Conservation (phyloP, 2,113 vertebrate species). For the Cygnus buccinator region DNA sequence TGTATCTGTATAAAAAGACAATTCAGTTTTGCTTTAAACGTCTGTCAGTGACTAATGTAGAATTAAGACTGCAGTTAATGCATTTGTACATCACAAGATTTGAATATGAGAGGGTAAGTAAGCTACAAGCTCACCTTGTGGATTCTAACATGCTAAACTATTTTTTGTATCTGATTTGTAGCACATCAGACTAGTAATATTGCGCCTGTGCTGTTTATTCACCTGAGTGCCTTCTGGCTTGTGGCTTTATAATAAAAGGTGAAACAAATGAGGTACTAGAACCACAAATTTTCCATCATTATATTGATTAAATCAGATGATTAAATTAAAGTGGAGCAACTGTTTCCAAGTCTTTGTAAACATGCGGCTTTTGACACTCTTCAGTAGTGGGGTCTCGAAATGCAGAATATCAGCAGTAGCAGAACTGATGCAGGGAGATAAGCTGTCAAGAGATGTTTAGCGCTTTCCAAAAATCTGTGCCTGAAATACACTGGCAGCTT, state of each 20-base stretch:
- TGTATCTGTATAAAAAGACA: background rate
- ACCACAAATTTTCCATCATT: background rate
- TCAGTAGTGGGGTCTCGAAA: background rate
- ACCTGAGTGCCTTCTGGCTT: background rate
- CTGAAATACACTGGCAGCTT: background rate
- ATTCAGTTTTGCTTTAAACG: background rate
- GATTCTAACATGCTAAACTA: background rate
- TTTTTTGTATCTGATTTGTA: rapidly evolving
- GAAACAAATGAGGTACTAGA: background rate
- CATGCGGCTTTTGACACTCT: background rate
- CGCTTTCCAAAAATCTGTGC: background rate
- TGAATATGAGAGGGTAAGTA: background rate
- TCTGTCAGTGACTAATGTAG: background rate
- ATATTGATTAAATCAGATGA: background rate
- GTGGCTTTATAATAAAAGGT: background rate
- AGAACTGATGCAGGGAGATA: background rate
- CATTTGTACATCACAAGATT: background rate
- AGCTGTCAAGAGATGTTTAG: background rate
- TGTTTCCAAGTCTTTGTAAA: background rate
- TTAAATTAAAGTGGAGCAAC: background rate
- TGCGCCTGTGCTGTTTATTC: background rate
- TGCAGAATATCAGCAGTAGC: background rate
- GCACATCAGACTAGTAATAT: background rate
- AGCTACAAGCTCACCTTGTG: background rate
- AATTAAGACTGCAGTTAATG: background rate